Base-by-base conservation (phyloP, 2,797 vertebrate genomes). In the Octomys mimax region DNA sequence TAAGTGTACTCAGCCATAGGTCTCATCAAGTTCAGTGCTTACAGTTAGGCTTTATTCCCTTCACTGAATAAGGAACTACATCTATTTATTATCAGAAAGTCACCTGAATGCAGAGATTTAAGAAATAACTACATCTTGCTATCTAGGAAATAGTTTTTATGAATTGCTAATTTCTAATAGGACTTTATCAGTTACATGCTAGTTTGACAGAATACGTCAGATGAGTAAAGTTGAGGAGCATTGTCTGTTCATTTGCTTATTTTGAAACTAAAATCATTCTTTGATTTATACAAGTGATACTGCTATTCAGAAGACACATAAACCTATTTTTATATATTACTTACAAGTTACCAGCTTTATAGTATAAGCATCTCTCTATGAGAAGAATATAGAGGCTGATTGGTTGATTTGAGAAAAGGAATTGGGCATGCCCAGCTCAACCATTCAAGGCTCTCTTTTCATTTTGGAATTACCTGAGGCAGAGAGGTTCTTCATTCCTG, bases 181-280 rank as follows among this genome's bases (percentile, higher is more conserved):
- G 52, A 21, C 14, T 26, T 4, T 19, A 61, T 82, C 31, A 62
- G 7, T 73, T 52, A 36, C 22, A 86, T 42, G 57, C n/a, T 18
- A 42, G 1, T 31, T 81, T 19, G 22, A 62, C 49, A 70, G 28
- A 79, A 33, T 68, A 62, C 79, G 54, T 87, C 54, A 54, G 6
- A 36, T n/a, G 68, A 87, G 18, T 68, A 42, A 70, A 57, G 26
- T n/a, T 33, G 6, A 49, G 68, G 18, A 6, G 42, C 11, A 14
- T 36, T 36, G 18, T 77, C 88, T 70, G 1, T 79, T 95, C 85
- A 49, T 64, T 75, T 93, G 57, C 3, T 87, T 87, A 52, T 82
- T 92, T 91, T 77, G 33, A 91, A 95, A 77, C 54, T 95, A 46
- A 78, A 85, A 36, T 81, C 80, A 70, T 11, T 66, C 14, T 59